Percentiles rank a stretch among this genome's conserved stretches.
Evolutionary conservation across 2,113 vertebrate species (phyloP).

Genomic region (Crotalus horridus): DNA sequence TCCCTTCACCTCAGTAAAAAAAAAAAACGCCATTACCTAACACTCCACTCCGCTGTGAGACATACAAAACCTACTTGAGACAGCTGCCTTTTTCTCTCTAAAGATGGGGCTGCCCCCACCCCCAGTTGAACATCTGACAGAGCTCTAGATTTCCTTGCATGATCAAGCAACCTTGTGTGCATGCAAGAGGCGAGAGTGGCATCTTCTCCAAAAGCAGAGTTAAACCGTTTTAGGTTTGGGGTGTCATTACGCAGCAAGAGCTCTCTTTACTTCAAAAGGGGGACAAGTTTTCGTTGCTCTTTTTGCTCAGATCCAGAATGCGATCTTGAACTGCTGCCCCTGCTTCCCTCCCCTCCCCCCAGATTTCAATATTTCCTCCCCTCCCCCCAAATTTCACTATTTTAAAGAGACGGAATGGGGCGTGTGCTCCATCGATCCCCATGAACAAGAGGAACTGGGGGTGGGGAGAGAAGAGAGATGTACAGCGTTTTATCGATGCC

Average conservation of each 20-base stretch:
- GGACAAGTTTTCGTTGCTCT: background rate
- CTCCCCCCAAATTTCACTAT: background rate
- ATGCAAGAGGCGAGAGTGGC: background rate
- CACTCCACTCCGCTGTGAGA: background rate
- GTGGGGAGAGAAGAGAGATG: background rate
- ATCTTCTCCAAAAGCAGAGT: background rate
- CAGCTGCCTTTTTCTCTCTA: background rate
- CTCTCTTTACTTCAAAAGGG: background rate
- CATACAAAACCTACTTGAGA: background rate
- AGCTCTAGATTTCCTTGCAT: background rate
- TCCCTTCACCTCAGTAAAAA: background rate
- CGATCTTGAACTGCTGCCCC: background rate
- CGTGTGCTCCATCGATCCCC: background rate
- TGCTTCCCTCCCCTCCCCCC: background rate
- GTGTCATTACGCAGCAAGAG: background rate
- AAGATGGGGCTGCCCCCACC: background rate
- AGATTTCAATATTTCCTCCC: background rate
- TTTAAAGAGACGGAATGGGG: background rate
- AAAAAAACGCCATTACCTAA: background rate
- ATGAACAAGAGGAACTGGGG: background rate
- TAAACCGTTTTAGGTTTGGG: background rate
- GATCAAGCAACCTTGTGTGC: background rate
- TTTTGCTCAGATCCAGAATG: background rate
- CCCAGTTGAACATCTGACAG: background rate
- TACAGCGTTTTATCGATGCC: background rate